Conservation (phyloP, 2,113 vertebrate species). For the Vulpes vulpes region DNA sequence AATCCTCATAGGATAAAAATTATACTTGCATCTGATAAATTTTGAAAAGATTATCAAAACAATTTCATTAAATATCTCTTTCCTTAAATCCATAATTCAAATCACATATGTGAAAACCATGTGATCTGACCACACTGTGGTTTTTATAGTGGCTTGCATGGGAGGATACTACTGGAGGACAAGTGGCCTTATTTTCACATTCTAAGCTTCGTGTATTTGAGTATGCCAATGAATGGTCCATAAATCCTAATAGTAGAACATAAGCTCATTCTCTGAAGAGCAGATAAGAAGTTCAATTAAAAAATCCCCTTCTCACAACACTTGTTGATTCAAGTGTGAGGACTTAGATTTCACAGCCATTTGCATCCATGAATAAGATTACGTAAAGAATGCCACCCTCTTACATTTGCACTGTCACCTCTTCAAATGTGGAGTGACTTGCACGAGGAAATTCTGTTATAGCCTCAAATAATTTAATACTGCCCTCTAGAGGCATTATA, state of each 20-base stretch:
- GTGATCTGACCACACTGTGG: neutral
- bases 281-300: slow-evolving; percentile 35
- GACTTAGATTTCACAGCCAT: neutral
- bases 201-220: neutral
- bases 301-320: neutral
- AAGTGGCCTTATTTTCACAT: neutral
- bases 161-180: neutral
- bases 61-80: slow-evolving; percentile 7
- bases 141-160: neutral
- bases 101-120: neutral
- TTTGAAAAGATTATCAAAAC: neutral
- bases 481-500: slow-evolving; percentile 85
- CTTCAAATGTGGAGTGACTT: slow-evolving; percentile 45
- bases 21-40: neutral
- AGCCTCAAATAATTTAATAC: slow-evolving; percentile 84
- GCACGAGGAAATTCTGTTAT: slow-evolving; percentile 68
- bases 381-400: neutral
- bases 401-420: neutral
- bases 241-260: neutral
- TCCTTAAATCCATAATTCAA: neutral
- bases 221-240: neutral
- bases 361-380: neutral
- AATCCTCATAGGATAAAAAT: neutral
- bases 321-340: slow-evolving; percentile 63
- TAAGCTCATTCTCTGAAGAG: neutral